These are phyloP conservation scores for Lasiurus borealis DNA, from an alignment of 2,113 vertebrate species.

Conservation along the genomic window DNA sequence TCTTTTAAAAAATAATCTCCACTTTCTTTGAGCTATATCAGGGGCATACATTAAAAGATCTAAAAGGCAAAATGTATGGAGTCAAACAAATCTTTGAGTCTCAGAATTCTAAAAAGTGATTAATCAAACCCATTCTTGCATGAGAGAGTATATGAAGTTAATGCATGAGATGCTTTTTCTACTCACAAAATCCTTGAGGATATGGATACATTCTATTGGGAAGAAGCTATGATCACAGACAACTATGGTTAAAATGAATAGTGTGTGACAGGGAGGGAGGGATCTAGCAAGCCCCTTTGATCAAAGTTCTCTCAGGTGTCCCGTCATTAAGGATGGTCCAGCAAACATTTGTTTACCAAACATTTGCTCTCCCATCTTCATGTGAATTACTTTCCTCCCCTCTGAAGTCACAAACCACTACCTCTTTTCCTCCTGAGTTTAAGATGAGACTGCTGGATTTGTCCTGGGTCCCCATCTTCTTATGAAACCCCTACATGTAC, in stretches of 20 bases:
- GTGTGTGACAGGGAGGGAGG: not conserved
- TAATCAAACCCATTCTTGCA: not conserved
- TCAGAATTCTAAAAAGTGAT: not conserved
- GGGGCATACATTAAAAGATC: slow-evolving; percentile 11
- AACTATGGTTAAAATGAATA: not conserved
- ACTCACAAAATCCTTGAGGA: not conserved
- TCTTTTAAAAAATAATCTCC: slow-evolving; percentile 17
- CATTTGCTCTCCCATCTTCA: not conserved
- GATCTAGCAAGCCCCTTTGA: not conserved
- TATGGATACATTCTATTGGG: not conserved
- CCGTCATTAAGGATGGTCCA: not conserved
- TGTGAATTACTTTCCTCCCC: not conserved
- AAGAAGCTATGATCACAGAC: not conserved
- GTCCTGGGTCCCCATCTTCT: not conserved
- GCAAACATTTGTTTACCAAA: not conserved
- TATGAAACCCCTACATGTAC: not conserved
- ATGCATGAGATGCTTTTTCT: not conserved
- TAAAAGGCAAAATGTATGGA: slow-evolving; percentile 1
- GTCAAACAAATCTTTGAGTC: not conserved
- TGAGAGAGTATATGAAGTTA: not conserved
- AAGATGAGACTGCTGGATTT: not conserved
- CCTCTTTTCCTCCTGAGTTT: not conserved
- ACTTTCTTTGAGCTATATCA: not conserved
- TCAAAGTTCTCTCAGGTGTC: not conserved
- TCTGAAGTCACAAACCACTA: not conserved